A percentile compares a stretch with the other conserved stretches of the same genome.
Conservation (phyloP, 2,888 invertebrate genomes). For the Drosophila limbata region DNA sequence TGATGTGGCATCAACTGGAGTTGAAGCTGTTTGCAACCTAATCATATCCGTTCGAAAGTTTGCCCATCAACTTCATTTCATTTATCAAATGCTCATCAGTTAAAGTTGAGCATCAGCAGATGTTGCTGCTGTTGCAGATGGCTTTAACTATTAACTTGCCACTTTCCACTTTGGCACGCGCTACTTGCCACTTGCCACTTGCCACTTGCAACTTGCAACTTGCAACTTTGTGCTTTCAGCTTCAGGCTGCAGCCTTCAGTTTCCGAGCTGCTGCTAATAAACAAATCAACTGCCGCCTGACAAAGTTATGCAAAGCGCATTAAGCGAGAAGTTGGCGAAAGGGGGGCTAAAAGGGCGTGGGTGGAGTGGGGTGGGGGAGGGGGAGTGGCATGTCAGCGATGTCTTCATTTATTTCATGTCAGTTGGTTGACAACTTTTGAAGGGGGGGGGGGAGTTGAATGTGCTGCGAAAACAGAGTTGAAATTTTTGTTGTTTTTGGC, state of each 20-base stretch:
- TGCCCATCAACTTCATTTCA: constrained; percentile 38
- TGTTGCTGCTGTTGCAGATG: constrained; percentile 34
- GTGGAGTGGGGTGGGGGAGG: neutral
- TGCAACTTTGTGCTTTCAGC: constrained; percentile 7
- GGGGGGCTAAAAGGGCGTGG: neutral
- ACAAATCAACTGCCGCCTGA: constrained; percentile 57
- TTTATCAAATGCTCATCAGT: constrained; percentile 58
- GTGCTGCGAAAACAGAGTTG: constrained; percentile 7
- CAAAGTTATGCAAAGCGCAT: constrained; percentile 66
- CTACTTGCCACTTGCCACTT: constrained; percentile 28
- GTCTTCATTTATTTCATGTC: constrained; percentile 68
- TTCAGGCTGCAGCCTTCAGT: constrained; percentile 9
- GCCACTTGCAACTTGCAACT: constrained; percentile 17
- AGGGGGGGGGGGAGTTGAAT: neutral
- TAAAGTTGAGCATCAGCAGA: constrained; percentile 18
- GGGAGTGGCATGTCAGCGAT: constrained; percentile 17
- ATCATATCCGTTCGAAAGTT: constrained; percentile 28
- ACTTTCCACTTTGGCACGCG: constrained; percentile 27
- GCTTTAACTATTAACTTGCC: constrained; percentile 29
- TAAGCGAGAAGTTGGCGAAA: constrained; percentile 14
- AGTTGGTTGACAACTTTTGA: constrained; percentile 39
- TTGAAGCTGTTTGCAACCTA: constrained; percentile 1
- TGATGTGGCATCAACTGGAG: neutral
- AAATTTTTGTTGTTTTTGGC: constrained; percentile 19
- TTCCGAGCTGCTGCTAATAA: constrained; percentile 41